These are phyloP conservation scores for Danio albolineatus DNA, from an alignment of 2,797 vertebrate species.

Conservation along the genomic window DNA sequence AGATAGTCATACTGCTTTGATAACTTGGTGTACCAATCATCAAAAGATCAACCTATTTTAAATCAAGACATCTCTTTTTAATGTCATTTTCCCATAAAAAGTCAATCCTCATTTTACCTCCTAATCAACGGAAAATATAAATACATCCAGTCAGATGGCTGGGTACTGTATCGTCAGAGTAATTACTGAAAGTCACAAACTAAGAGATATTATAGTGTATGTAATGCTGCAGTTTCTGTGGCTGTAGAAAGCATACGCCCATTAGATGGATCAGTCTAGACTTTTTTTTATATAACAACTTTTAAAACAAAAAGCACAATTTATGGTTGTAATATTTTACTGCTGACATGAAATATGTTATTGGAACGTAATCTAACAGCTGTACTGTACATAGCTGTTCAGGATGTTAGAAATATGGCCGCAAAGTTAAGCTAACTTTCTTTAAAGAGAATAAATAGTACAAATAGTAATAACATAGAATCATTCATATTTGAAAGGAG, in stretches of 20 bases:
- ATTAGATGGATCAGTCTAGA: not conserved
- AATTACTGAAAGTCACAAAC: not conserved
- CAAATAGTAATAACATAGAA: constrained; percentile 13
- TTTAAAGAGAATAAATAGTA: not conserved
- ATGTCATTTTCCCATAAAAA: not conserved
- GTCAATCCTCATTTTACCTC: not conserved
- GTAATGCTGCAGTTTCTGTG: not conserved
- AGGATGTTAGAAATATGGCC: not conserved
- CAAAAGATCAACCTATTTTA: not conserved
- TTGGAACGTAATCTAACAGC: not conserved
- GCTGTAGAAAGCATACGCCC: not conserved
- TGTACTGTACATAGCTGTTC: not conserved
- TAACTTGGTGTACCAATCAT: not conserved
- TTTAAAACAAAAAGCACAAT: not conserved
- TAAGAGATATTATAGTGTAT: not conserved
- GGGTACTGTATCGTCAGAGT: not conserved
- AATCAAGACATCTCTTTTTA: not conserved
- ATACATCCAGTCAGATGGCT: constrained; percentile 5
- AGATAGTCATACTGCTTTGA: not conserved
- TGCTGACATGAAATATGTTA: not conserved
- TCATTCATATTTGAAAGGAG: constrained; percentile 18
- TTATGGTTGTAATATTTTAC: not conserved
- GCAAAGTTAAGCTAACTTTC: not conserved
- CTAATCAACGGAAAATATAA: not conserved
- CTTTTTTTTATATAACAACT: not conserved